Conservation (phyloP, 2,797 vertebrate genomes). For the Cephalopachus bancanus region DNA sequence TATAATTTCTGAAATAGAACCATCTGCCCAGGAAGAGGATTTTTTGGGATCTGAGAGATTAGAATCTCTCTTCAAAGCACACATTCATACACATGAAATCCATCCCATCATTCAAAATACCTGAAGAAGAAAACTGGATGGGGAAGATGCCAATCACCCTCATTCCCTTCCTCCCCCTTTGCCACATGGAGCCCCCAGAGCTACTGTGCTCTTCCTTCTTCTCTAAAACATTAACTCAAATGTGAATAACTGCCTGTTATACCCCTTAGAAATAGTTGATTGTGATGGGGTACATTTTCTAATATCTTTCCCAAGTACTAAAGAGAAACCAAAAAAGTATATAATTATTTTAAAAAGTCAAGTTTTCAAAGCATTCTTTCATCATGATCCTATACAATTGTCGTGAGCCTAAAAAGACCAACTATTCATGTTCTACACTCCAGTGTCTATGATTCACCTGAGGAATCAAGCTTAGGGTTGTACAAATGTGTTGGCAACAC, state of each 20-base stretch:
- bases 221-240: neutral
- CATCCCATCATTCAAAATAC: neutral
- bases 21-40: neutral
- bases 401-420: neutral
- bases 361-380: slow-evolving; percentile 25
- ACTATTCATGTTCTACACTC: fast-evolving
- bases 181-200: neutral
- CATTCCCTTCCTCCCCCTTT: neutral
- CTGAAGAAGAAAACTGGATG: neutral
- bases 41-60: neutral
- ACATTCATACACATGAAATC: neutral
- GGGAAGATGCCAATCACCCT: neutral
- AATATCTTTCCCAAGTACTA: slow-evolving; percentile 27
- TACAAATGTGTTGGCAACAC: neutral
- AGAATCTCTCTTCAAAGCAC: neutral
- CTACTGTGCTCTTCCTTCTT: neutral
- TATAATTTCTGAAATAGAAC: neutral
- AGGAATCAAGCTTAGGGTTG: neutral
- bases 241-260: neutral
- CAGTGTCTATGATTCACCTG: neutral
- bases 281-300: neutral
- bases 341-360: neutral
- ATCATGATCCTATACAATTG: neutral
- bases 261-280: neutral
- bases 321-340: slow-evolving; percentile 14